Base-by-base conservation (phyloP, 23 tunicate genomes). In the Trididemnum miniatum region DNA sequence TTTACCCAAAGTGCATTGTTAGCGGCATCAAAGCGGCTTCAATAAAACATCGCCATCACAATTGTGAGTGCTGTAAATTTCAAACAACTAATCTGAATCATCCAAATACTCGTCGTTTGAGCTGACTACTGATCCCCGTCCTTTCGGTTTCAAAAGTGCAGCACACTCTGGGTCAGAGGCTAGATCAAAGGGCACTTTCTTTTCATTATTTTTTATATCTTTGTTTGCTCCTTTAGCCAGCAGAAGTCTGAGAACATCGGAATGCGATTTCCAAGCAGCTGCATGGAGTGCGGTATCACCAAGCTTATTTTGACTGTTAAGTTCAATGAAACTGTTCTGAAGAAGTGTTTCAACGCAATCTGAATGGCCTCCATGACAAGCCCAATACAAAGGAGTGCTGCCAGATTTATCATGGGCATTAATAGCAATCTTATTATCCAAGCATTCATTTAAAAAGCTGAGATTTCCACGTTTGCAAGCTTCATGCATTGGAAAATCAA, bases 401-500 rank as follows among this genome's bases (percentile, higher is more conserved):
- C 99, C 99, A 35, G 91, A 80, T 63, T 85, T 89, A 63, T 95
- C 99, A 27, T 25, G 65, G 31, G 80, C 86, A 63, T 95, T 95
- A 74, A 95, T 89, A 12, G 91, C 90, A 34, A 95, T 72, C 71
- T 92, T 85, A 50, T 85, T 80, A 0, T 81, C 71, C 38, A 95
- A 50, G 49, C 97, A 95, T 71, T 95, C 99, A 22, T 66, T 78
- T 0, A 95, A 62, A 83, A 80, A 89, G 50, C 71, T 35, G 5
- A 87, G 31, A 80, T 94, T 94, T 31, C 99, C 99, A 28, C 99
- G 87, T 49, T 95, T 95, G 34, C 97, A 96, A 2, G 95, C 99
- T 83, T 95, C 99, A 49, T 95, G 99, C 44, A 95, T 85, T 12
- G 99, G 99, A 51, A 91, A 95, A 59, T 95, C 99, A 44, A 95